Evolutionary conservation across 2,888 invertebrate genomes (phyloP), one percentile per base, ranked within the genome.

Genomic region (Platycheirus rosarum): DNA sequence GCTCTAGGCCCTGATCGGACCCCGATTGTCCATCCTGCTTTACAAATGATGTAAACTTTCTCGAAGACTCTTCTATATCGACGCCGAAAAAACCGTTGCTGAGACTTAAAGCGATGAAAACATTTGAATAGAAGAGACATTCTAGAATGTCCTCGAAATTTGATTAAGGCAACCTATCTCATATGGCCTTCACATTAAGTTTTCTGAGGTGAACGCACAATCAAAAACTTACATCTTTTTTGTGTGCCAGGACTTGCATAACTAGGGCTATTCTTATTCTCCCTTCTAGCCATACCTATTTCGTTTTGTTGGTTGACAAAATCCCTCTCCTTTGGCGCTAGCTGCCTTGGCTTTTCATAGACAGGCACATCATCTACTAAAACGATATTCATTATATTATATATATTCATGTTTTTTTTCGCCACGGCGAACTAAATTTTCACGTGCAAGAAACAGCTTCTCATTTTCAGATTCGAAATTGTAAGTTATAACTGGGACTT

Each of bases 241-340:
- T 66, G 3, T 29, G 18, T 1, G 37, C 66, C 49, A 5, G 40
- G 66, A n/a, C 66, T 66, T 16, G 53, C 29, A 14, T 68, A 68
- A 37, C 51, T 40, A 2, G 44, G 53, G 11, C 13, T 14, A 26
- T 48, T 65, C 2, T 37, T 4, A 65, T 37, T n/a, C 40, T 40
- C 2, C 51, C 26, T 0, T 40, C 16, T 8, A 51, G 9, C 51
- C 65, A 65, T n/a, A n/a, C n/a, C n/a, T 9, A 32, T 23, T 20
- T 65, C 37, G 6, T 51, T 16, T 26, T 65, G 51, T 11, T 14
- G 4, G 29, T 49, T 29, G 9, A 53, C 66, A 6, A 42, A 6
- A 5, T 66, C 40, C 6, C 46, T 13, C 11, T 62, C 62, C 20
- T 26, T 51, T 1, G 23, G 51, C 13, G 51, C 51, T 1, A 40